Conservation (phyloP, 2,888 invertebrate genomes). For the Chaitophorus viminalis region DNA sequence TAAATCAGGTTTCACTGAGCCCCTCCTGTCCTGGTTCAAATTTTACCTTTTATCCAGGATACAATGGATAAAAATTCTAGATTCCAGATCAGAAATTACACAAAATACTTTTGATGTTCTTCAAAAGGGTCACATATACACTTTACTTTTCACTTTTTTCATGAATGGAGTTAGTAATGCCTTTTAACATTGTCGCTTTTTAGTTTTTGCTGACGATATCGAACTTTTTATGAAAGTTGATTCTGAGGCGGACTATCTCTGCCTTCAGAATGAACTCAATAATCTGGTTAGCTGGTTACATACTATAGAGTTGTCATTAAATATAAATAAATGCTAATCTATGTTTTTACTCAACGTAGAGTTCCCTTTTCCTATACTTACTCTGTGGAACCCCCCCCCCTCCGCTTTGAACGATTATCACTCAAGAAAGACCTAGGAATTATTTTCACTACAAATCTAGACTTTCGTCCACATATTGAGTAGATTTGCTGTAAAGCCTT, state of each 20-base stretch:
- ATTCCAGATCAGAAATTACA: too few relatives aligned
- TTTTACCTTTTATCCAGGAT: too few relatives aligned
- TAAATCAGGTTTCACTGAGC: constrained; percentile 5
- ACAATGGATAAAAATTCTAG: too few relatives aligned
- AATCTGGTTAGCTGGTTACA: constrained; percentile 16
- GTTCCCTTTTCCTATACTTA: neutral
- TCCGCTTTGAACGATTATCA: constrained; percentile 1
- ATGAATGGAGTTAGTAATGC: neutral
- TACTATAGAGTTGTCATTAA: constrained; percentile 4
- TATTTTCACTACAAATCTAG: constrained; percentile 8
- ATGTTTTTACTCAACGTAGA: neutral
- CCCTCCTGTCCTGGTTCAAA: neutral
- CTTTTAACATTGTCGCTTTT: neutral
- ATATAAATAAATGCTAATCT: neutral
- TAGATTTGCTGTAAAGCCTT: neutral
- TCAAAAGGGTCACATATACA: too few relatives aligned
- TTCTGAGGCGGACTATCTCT: constrained; percentile 3
- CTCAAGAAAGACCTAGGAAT: constrained; percentile 10
- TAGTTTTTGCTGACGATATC: too few relatives aligned
- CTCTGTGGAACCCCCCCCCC: neutral
- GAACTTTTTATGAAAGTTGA: neutral
- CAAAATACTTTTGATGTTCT: too few relatives aligned
- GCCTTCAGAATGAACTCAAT: constrained; percentile 15
- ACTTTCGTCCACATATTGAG: neutral
- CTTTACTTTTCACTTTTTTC: too few relatives aligned